Evolutionary conservation across 2,797 vertebrate genomes (phyloP), one percentile per base, ranked within the genome.

Genomic region (Melanotaenia pygmaea): DNA sequence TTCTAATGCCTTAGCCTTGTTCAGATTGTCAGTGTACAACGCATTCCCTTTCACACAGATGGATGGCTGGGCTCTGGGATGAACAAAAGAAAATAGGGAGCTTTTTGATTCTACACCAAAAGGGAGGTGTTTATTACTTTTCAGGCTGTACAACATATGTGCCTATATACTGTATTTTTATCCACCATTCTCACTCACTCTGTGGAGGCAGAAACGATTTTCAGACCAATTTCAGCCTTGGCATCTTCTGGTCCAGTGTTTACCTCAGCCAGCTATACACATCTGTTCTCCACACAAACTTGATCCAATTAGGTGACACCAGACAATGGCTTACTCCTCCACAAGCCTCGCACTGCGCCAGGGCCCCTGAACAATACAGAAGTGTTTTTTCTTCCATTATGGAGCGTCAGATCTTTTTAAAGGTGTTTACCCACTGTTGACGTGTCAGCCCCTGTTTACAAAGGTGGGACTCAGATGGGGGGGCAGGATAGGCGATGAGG

Each of bases 301-400:
- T 90, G 86, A 91, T 92, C 88, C 87, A 93, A 91, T 91, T 91
- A 89, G 84, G 82, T 82, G 85, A 88, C 83, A 83, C 70, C 86
- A 91, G 85, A 89, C 86, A 88, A 89, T 88, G 85, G 84, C 88
- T 89, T 85, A 77, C 86, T 86, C 88, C 80, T 84, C 79, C 74
- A 74, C 84, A 81, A 88, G 76, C 84, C 83, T 80, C 72, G 88
- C 80, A 72, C 77, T 79, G 88, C 66, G 76, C 86, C 85, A 82
- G 85, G 67, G 86, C 79, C 90, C 86, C 84, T 40, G 38, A 86
- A 90, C 82, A 87, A 91, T 87, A 84, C 82, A 74, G 87, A 90
- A 88, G 84, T 85, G 70, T 83, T 90, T 88, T 88, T 67, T 72
- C 83, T 76, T 84, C 84, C 79, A 89, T 89, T 89, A 89, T 78